A percentile compares a stretch with the other conserved stretches of the same genome.
These are phyloP conservation scores for Oncorhynchus masou DNA, from an alignment of 2,113 vertebrate species.

Conservation along the genomic window DNA sequence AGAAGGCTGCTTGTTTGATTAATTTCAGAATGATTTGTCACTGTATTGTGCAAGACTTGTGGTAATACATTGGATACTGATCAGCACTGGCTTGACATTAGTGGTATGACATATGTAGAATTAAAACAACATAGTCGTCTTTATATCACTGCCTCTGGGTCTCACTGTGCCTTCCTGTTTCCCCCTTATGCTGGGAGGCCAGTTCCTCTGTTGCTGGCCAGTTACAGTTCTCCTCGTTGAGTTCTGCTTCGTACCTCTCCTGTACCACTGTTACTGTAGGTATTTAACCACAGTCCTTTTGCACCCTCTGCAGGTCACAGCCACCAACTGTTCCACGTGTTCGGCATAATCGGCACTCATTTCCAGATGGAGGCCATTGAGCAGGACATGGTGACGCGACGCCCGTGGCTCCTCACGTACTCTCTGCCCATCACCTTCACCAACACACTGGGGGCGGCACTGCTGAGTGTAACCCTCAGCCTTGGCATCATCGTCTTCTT, in stretches of 20 bases:
- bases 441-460: conserved; percentile 63
- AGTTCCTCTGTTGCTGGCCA: neutral
- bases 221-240: too few species aligned
- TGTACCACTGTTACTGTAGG: neutral
- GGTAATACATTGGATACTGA: too few species aligned
- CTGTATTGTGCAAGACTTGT: too few species aligned
- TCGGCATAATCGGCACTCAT: conserved; percentile 81
- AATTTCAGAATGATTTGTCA: too few species aligned
- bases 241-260: neutral
- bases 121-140: too few species aligned
- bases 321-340: conserved; percentile 94
- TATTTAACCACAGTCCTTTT: conserved; percentile 13
- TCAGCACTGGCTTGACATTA: too few species aligned
- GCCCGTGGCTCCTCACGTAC: conserved; percentile 60
- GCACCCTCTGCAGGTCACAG: conserved; percentile 85
- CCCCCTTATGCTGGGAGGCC: neutral
- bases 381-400: conserved; percentile 80
- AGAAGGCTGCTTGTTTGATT: too few species aligned
- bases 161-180: neutral
- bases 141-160: neutral
- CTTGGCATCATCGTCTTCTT: conserved; percentile 77
- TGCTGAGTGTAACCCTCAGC: conserved; percentile 63
- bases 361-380: conserved; percentile 87
- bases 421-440: conserved; percentile 64
- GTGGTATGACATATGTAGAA: too few species aligned